Evolutionary conservation across 1,140 invertebrate genomes (phyloP), one percentile per base, ranked within the genome.

Genomic region (Lepidostoma basale): DNA sequence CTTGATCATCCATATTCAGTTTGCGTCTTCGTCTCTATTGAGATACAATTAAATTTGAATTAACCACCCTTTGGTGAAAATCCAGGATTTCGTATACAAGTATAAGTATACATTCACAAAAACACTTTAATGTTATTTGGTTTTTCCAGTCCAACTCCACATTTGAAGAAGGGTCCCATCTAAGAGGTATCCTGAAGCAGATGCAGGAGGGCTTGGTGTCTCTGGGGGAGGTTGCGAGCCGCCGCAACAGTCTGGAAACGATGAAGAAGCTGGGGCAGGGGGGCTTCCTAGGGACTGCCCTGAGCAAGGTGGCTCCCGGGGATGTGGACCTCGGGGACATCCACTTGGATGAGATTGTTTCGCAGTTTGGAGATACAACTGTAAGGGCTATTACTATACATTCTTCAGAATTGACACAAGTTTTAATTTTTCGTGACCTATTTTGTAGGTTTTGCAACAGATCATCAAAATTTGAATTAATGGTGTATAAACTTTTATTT

Each of bases 161-260:
- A 0, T 89, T 89, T 66, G 74, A 81, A 8, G 82, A 86, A 58
- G 81, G 88, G 75, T 79, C 81, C 10, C 81, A 82, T 18, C 77
- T 88, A 26, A 74, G 79, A 0, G 60, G 74, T 0, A 58, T 87
- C 9, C 76, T 87, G 18, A 76, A 79, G 26, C 79, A 80, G 20
- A 81, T 86, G 63, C 78, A 83, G 9, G 72, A 74, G 10, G 78
- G 80, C 0, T 80, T 86, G 28, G 74, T 77, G 0, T 80, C 84
- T 0, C 67, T 87, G 33, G 78, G 79, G 6, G 77, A 79, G 22
- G 72, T 86, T 8, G 74, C 77, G 0, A 74, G 79, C 1, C 84
- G 86, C 76, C 76, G 78, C 22, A 76, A 79, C 6, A 85, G 77
- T 36, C 69, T 86, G 3, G 76, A 74, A 0, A 84, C 81, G 2